phyloP scores from a whole-genome alignment of 1,140 invertebrate genomes.

The Rhizoglyphus robini region DNA sequence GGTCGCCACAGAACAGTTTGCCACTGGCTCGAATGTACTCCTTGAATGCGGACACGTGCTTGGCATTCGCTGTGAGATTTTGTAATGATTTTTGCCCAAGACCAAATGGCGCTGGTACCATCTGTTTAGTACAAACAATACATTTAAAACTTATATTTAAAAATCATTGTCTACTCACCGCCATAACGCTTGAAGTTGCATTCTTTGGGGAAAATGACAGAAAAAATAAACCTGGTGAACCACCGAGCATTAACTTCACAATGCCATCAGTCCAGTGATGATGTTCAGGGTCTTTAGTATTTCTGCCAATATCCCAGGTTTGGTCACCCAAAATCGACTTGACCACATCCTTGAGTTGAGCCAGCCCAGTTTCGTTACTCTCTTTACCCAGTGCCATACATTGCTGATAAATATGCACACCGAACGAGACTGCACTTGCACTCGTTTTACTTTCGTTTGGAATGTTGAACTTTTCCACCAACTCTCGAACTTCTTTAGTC shows the following conservation, averaged over 20 bases:
- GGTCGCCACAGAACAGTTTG: not conserved
- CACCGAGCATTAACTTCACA: not conserved
- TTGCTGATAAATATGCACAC: not conserved
- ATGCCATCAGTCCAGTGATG: not conserved
- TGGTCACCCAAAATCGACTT: not conserved
- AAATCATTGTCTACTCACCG: not conserved
- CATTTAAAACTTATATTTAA: not conserved
- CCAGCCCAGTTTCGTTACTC: not conserved
- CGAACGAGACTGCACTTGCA: not conserved
- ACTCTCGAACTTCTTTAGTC: not conserved
- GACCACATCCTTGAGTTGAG: not conserved
- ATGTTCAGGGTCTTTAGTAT: not conserved
- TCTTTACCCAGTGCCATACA: not conserved
- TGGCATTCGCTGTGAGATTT: slow-evolving; percentile 1
- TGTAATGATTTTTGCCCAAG: not conserved
- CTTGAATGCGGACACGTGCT: not conserved
- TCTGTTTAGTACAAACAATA: not conserved
- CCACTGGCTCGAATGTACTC: not conserved
- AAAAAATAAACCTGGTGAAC: not conserved
- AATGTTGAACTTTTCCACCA: not conserved
- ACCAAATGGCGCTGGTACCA: not conserved
- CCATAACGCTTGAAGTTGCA: not conserved
- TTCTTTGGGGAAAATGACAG: not conserved
- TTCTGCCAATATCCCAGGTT: not conserved
- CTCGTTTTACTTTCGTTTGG: not conserved